Evolutionary conservation across 2,888 invertebrate species (phyloP).

Genomic region (Eupithecia tripunctaria): DNA sequence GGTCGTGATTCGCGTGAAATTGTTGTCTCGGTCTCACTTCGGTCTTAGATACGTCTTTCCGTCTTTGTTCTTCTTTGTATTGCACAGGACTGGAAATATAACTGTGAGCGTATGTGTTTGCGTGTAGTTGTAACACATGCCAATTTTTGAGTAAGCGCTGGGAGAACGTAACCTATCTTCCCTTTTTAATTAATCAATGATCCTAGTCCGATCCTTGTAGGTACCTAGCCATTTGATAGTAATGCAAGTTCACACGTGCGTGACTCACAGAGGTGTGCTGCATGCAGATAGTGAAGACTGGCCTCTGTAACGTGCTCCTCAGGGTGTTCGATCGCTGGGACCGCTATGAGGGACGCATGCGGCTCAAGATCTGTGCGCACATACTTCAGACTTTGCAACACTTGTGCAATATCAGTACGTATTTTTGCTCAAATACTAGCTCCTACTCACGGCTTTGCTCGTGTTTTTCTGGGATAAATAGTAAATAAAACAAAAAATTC

Average conservation of each 20-base stretch:
- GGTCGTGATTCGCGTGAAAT: too few relatives aligned
- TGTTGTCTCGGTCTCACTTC: too few relatives aligned
- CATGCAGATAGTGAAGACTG: conserved; percentile 86
- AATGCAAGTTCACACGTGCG: conserved; percentile 64
- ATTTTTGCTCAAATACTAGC: conserved; percentile 35
- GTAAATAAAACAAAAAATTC: too few relatives aligned
- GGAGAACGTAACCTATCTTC: too few relatives aligned
- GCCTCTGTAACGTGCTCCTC: conserved; percentile 83
- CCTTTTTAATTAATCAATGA: too few relatives aligned
- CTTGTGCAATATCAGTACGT: conserved; percentile 86
- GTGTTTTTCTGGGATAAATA: background rate
- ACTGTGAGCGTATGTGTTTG: too few relatives aligned
- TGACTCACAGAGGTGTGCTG: conserved; percentile 86
- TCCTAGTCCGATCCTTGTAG: background rate
- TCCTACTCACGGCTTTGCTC: too few relatives aligned
- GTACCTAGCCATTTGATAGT: conserved; percentile 21
- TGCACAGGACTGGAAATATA: too few relatives aligned
- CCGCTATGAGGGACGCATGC: conserved; percentile 86
- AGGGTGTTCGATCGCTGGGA: conserved; percentile 87
- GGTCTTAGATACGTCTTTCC: too few relatives aligned
- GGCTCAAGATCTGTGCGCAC: conserved; percentile 85
- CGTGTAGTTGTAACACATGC: too few relatives aligned
- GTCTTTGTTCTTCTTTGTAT: too few relatives aligned
- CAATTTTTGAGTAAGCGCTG: too few relatives aligned
- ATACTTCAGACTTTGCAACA: conserved; percentile 85